phyloP scores from a whole-genome alignment of 2,797 vertebrate species.

The Catharus ustulatus region DNA sequence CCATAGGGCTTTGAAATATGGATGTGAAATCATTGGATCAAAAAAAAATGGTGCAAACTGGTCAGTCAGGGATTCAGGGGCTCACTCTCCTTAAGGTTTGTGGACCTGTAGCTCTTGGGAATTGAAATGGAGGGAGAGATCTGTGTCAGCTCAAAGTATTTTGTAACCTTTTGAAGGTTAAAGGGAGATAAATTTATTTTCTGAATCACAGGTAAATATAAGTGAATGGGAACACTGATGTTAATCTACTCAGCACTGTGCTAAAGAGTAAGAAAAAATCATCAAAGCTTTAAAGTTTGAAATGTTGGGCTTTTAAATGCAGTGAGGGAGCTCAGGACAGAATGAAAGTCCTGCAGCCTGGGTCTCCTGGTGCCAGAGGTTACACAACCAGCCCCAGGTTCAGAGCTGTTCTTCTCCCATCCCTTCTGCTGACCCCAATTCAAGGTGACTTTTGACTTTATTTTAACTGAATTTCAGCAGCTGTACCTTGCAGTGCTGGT shows the following conservation, averaged over 20 bases:
- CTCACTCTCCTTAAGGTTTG: neutral
- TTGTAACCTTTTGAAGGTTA: neutral
- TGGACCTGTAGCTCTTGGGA: neutral
- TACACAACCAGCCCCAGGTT: neutral
- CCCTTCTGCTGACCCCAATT: neutral
- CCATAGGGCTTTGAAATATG: neutral
- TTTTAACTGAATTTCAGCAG: neutral
- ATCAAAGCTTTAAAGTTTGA: neutral
- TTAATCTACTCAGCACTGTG: neutral
- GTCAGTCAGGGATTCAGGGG: neutral
- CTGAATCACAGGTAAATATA: neutral
- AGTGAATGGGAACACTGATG: neutral
- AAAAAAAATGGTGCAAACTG: neutral
- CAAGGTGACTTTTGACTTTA: neutral
- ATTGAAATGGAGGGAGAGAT: neutral
- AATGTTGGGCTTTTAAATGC: neutral
- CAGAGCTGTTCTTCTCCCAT: neutral
- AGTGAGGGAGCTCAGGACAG: neutral
- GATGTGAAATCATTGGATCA: neutral
- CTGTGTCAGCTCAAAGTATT: neutral
- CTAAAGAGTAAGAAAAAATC: neutral
- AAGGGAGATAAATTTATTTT: neutral
- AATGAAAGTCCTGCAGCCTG: neutral
- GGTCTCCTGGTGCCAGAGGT: neutral
- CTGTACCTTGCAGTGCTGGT: neutral